Percentiles rank a stretch among this genome's conserved stretches.
Evolutionary conservation across 2,113 vertebrate genomes (phyloP).

Genomic region (Alethe castanea): DNA sequence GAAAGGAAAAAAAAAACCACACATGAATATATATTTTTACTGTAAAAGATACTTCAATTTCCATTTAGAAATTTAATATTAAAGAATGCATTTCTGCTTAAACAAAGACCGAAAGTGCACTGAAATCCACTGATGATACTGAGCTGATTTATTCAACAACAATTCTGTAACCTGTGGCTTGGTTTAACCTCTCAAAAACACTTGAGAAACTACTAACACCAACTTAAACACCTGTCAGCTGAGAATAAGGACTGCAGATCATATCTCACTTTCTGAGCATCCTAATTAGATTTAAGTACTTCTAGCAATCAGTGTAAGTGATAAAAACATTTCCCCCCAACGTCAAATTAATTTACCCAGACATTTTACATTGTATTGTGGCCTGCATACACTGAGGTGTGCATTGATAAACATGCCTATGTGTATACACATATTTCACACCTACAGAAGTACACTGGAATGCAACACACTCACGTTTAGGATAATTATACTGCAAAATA

Average conservation of each 20-base stretch:
- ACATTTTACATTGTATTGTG: background rate
- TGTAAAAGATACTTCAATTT: background rate
- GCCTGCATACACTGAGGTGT: background rate
- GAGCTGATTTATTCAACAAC: background rate
- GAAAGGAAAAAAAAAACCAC: slow-evolving; percentile 34
- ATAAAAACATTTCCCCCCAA: background rate
- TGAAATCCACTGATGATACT: slow-evolving; percentile 37
- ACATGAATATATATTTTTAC: slow-evolving; percentile 25
- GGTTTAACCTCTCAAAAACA: background rate
- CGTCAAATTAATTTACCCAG: background rate
- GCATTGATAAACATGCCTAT: rapidly evolving
- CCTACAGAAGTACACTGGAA: background rate
- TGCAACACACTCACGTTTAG: background rate
- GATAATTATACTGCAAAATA: background rate
- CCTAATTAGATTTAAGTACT: background rate
- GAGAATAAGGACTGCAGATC: background rate
- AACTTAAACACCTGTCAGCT: background rate
- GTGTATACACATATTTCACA: background rate
- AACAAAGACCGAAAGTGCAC: background rate
- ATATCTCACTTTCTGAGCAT: background rate
- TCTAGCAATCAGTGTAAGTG: background rate
- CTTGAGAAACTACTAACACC: background rate
- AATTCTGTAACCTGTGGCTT: background rate
- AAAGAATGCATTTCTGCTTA: background rate
- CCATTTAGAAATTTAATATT: background rate